These are phyloP conservation scores for Latrodectus elegans DNA, from an alignment of 2,888 invertebrate species.

Conservation along the genomic window DNA sequence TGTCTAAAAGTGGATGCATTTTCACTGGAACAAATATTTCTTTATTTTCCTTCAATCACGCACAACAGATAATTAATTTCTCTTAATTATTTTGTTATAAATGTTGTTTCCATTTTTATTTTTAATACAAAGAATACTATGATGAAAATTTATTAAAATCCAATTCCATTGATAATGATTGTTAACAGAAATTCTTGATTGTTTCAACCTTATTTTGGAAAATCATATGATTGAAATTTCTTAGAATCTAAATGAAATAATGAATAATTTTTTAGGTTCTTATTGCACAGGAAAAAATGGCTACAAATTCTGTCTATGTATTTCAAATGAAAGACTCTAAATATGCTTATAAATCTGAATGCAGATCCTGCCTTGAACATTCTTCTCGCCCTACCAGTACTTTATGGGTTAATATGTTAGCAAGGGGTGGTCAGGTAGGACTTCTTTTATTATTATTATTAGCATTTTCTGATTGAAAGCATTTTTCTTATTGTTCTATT, in stretches of 20 bases:
- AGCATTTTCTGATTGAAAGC: background rate
- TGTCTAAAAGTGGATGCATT: no score
- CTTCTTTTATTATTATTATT: background rate
- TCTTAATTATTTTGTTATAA: no score
- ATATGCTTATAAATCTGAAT: conserved; percentile 98
- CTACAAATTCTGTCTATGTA: conserved; percentile 99
- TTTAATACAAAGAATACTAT: no score
- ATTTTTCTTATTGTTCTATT: background rate
- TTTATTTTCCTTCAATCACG: no score
- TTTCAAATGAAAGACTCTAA: conserved; percentile 99
- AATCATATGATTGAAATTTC: no score
- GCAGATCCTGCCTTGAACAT: conserved; percentile 93
- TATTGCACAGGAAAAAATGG: conserved; percentile 99
- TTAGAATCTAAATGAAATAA: background rate
- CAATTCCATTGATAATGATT: no score
- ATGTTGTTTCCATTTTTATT: no score
- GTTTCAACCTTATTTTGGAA: no score
- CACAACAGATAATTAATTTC: no score
- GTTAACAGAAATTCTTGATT: no score
- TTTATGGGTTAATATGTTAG: conserved; percentile 99
- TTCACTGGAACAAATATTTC: no score
- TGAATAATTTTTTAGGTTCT: conserved; percentile 79
- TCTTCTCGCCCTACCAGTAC: conserved; percentile 96
- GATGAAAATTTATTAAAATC: no score
- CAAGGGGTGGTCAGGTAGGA: conserved; percentile 88